A percentile compares a stretch with the other conserved stretches of the same genome.
Conservation (phyloP, 1,140 invertebrate species). For the Pollicipes pollicipes region DNA sequence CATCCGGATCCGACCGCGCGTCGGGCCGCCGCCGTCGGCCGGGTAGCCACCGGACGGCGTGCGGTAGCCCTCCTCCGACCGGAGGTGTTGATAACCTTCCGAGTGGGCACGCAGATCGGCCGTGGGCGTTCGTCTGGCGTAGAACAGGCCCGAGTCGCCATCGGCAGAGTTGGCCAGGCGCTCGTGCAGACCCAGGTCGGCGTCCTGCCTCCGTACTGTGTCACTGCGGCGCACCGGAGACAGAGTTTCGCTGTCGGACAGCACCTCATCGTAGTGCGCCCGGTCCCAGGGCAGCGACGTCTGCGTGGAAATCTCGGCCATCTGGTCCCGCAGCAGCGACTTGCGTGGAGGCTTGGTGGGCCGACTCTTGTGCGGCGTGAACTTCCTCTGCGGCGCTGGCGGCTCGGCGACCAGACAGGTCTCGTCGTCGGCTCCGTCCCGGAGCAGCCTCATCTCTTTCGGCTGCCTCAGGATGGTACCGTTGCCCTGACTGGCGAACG, state of each 20-base stretch:
- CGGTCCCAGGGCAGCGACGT: background rate
- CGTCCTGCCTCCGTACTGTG: background rate
- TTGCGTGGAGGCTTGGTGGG: background rate
- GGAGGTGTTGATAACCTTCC: background rate
- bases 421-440: background rate
- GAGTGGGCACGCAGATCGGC: background rate
- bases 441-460: background rate
- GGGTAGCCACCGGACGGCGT: background rate
- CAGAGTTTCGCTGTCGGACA: background rate
- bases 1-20: slow-evolving; percentile 6
- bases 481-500: background rate
- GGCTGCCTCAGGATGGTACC: background rate
- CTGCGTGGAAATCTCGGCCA: background rate
- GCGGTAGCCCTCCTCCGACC: background rate
- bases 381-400: background rate
- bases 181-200: background rate
- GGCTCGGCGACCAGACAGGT: background rate
- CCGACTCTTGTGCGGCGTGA: background rate
- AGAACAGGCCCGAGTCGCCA: background rate
- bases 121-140: background rate
- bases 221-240: background rate
- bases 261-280: background rate
- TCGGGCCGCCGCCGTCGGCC: background rate
- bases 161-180: background rate
- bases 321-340: background rate